phyloP scores from a whole-genome alignment of 2,888 invertebrate species.

The Xiphydria camelus region DNA sequence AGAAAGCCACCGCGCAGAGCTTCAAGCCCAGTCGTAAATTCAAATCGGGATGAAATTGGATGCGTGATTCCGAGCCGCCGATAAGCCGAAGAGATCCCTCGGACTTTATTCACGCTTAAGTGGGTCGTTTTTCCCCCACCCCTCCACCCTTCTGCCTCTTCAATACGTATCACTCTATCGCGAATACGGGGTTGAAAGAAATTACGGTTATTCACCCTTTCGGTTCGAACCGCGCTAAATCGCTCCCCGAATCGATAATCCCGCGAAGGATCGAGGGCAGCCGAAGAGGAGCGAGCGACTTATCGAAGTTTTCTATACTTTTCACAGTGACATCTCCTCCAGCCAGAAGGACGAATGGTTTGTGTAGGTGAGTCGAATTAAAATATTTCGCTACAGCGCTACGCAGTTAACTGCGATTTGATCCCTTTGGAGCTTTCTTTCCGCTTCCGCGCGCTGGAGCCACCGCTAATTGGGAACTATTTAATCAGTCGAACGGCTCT shows the following conservation, averaged over 20 bases:
- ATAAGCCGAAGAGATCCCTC: neutral
- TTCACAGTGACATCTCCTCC: constrained; percentile 61
- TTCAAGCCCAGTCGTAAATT: constrained; percentile 15
- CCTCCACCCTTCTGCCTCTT: neutral
- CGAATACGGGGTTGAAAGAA: no score
- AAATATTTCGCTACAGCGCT: no score
- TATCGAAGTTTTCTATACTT: no score
- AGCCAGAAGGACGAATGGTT: constrained; percentile 90
- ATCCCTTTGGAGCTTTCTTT: constrained; percentile 3
- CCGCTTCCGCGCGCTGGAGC: no score
- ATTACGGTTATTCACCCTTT: neutral
- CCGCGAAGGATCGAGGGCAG: no score
- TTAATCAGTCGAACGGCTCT: neutral
- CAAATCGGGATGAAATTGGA: constrained; percentile 6
- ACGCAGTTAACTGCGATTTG: neutral
- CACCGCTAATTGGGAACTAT: neutral
- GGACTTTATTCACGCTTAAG: neutral
- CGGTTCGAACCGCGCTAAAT: no score
- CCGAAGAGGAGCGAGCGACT: no score
- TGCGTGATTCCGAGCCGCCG: neutral
- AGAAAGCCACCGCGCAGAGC: no score
- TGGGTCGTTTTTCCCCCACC: no score
- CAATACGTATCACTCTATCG: no score
- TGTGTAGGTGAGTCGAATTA: constrained; percentile 70
- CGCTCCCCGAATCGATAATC: no score